phyloP scores from a whole-genome alignment of 2,113 vertebrate genomes.

The Holacanthus passer region DNA sequence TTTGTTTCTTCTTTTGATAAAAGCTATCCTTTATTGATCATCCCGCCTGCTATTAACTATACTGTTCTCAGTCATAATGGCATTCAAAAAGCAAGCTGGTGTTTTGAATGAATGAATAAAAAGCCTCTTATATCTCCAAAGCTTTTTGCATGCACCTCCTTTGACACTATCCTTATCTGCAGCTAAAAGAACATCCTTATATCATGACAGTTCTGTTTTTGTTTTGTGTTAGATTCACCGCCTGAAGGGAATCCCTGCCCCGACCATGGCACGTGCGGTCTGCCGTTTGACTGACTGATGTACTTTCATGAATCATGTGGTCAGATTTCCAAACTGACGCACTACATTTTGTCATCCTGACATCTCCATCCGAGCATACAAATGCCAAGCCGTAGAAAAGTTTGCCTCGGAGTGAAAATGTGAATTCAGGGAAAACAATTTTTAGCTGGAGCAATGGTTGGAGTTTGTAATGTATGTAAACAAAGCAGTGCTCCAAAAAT shows the following conservation, averaged over 20 bases:
- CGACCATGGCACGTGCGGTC: constrained; percentile 14
- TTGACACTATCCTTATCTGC: constrained; percentile 26
- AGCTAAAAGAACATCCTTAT: constrained; percentile 48
- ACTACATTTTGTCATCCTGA: constrained; percentile 67
- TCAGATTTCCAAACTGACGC: constrained; percentile 56
- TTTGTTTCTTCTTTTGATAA: constrained; percentile 1
- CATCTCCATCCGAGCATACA: constrained; percentile 63
- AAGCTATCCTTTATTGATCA: too few species aligned
- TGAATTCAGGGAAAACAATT: constrained; percentile 1
- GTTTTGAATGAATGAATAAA: too few species aligned
- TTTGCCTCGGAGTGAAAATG: constrained; percentile 36
- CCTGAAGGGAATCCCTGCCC: constrained; percentile 46
- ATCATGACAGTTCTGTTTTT: constrained; percentile 43
- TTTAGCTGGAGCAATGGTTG: background rate
- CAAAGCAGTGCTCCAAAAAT: constrained; percentile 1
- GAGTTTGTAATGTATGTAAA: background rate
- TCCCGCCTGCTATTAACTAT: background rate
- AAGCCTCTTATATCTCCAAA: constrained; percentile 22
- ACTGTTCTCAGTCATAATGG: background rate
- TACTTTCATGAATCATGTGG: constrained; percentile 61
- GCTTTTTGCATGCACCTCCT: constrained; percentile 7
- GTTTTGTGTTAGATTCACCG: constrained; percentile 24
- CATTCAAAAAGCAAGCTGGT: background rate
- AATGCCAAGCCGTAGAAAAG: constrained; percentile 41
- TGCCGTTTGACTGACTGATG: constrained; percentile 58